Base-by-base conservation (phyloP, 2,113 vertebrate species). In the Leptosomus discolor region DNA sequence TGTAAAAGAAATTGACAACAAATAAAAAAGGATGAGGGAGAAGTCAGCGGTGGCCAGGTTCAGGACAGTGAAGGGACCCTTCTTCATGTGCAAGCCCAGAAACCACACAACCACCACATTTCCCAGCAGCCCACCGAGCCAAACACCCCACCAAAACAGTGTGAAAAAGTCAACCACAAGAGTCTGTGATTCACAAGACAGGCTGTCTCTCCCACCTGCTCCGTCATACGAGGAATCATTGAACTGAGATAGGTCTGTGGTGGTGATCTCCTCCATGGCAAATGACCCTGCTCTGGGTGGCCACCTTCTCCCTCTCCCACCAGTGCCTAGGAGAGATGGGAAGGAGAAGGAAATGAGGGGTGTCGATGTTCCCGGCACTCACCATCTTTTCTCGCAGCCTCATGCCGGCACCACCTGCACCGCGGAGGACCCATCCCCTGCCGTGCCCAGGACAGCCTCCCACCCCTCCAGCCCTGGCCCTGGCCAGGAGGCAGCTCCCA, bases 31-130 rank as follows among this genome's bases (percentile, higher is more conserved):
- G 24, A 43, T 76, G 82, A 93, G 34, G 85, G 50, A 63, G 9
- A 67, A 67, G n/a, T 97, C 97, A 6, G 97, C 87, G 15, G 92
- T 19, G 27, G 98, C 96, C 92, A 97, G 75, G 87, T 97, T 97
- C 61, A 98, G 87, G 64, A 92, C 9, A 7, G 96, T 96, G 81
- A 97, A 98, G 36, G 95, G 84, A 27, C 57, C 98, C 70, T 94
- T 94, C 88, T 96, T 97, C 60, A 95, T 80, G 45, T 80, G 94
- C 67, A 95, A 97, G 58, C 91, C 83, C 5, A 98, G 94, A 14
- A 97, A 90, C 92, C 85, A 87, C 68, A 98, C 32, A 3, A 97
- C 96, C 57, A 96, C 85, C 39, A 85, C 71, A 8, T 98, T 98
- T 48, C 96, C 96, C 85, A 82, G 16, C 11, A 57, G 22, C 12